Percentiles rank a stretch among this genome's conserved stretches.
phyloP scores from a whole-genome alignment of 2,113 vertebrate genomes.

The Alaudala cheleensis region DNA sequence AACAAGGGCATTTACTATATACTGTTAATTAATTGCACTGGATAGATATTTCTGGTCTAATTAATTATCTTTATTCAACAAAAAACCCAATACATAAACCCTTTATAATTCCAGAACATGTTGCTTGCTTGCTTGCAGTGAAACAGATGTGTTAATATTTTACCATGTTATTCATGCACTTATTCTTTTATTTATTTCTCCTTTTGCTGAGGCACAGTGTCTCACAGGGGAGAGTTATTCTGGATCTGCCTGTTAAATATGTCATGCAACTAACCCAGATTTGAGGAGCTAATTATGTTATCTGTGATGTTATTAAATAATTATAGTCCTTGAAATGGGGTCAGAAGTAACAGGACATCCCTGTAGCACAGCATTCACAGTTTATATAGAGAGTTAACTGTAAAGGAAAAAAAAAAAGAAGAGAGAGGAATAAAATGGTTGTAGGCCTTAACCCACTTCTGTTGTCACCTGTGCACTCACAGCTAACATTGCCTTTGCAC shows the following conservation, averaged over 20 bases:
- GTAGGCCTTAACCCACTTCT: not conserved
- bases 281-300: slow-evolving; percentile 10
- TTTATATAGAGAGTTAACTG: not conserved
- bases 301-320: slow-evolving; percentile 29
- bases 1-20: not conserved
- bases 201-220: not conserved
- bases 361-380: not conserved
- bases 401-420: not conserved
- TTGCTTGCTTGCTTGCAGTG: not conserved
- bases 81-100: not conserved
- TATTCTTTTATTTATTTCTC: not conserved
- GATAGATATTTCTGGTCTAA: not conserved
- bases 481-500: not conserved
- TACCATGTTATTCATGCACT: not conserved
- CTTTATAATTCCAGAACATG: not conserved
- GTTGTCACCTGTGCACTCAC: not conserved
- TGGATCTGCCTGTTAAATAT: slow-evolving; percentile 29
- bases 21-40: not conserved
- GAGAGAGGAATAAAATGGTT: not conserved
- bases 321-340: not conserved
- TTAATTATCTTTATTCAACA: not conserved
- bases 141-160: not conserved
- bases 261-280: not conserved
- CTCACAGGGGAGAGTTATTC: not conserved
- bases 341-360: not conserved